Evolutionary conservation across 53 echinoderm and acorn worm genomes (phyloP).

Genomic region (Temnopleurus reevesii): DNA sequence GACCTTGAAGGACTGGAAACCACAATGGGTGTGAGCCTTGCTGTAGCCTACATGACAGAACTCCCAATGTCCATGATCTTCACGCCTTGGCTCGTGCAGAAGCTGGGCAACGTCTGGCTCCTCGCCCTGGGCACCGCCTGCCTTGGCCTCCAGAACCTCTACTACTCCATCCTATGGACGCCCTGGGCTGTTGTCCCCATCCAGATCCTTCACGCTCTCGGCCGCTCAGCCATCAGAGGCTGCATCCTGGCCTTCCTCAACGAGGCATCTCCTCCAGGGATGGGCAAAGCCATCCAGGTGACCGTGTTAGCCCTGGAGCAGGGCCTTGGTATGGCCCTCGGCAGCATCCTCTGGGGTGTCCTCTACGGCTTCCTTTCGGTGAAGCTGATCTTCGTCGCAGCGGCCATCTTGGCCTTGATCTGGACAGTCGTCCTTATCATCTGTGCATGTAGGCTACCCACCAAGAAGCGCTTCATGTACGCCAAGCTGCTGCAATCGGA

Average conservation of each 20-base stretch:
- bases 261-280: constrained; percentile 85
- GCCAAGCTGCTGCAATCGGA: constrained; percentile 74
- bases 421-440: constrained; percentile 73
- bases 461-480: constrained; percentile 82
- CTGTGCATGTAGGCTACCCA: constrained; percentile 69
- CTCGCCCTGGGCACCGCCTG: constrained; percentile 64
- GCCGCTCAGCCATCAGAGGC: constrained; percentile 71
- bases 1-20: constrained; percentile 81
- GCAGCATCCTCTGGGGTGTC: constrained; percentile 70
- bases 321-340: constrained; percentile 72
- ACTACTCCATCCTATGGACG: constrained; percentile 78
- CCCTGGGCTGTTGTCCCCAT: constrained; percentile 90
- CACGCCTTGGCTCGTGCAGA: constrained; percentile 64
- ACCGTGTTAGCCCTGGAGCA: constrained; percentile 75
- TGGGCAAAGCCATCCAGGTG: constrained; percentile 66
- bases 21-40: constrained; percentile 74
- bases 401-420: constrained; percentile 63
- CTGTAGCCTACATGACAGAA: constrained; percentile 67
- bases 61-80: constrained; percentile 68
- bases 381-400: constrained; percentile 68
- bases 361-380: constrained; percentile 64
- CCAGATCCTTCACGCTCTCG: constrained; percentile 70
- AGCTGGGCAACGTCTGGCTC: constrained; percentile 68
- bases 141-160: constrained; percentile 68
- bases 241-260: constrained; percentile 70